Conservation (phyloP, 53 echinoderm and acorn worm genomes). For the Hippasteria phrygiana region DNA sequence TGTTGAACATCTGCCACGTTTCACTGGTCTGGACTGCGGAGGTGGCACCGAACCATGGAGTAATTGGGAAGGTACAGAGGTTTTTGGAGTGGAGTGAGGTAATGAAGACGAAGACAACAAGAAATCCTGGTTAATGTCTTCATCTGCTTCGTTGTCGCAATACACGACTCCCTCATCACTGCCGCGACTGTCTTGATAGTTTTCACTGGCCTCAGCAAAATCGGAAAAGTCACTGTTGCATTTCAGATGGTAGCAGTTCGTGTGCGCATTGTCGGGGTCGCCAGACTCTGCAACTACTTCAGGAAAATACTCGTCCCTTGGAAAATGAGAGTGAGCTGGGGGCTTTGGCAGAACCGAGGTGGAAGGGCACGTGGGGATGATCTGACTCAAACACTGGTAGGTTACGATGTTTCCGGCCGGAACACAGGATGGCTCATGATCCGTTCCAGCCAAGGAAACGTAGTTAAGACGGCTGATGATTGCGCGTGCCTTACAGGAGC, state of each 20-base stretch:
- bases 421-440: slow-evolving; percentile 13
- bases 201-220: not conserved
- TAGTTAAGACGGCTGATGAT: slow-evolving; percentile 54
- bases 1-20: not conserved
- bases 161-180: no score
- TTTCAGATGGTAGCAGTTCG: not conserved
- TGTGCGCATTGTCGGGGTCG: not conserved
- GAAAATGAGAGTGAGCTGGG: not conserved
- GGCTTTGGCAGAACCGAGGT: not conserved
- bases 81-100: not conserved
- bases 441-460: slow-evolving; percentile 44
- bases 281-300: not conserved
- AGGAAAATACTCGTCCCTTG: not conserved
- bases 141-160: not conserved
- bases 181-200: not conserved
- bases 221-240: not conserved
- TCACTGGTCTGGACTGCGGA: not conserved
- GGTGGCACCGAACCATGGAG: not conserved
- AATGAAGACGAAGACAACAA: not conserved
- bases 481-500: slow-evolving; percentile 40
- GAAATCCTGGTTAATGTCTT: not conserved
- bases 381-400: slow-evolving; percentile 8
- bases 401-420: not conserved
- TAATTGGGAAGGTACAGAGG: not conserved
- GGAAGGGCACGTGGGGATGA: slow-evolving; percentile 2